Evolutionary conservation across 2,113 vertebrate species (phyloP).

Genomic region (Sinocyclocheilus grahami): DNA sequence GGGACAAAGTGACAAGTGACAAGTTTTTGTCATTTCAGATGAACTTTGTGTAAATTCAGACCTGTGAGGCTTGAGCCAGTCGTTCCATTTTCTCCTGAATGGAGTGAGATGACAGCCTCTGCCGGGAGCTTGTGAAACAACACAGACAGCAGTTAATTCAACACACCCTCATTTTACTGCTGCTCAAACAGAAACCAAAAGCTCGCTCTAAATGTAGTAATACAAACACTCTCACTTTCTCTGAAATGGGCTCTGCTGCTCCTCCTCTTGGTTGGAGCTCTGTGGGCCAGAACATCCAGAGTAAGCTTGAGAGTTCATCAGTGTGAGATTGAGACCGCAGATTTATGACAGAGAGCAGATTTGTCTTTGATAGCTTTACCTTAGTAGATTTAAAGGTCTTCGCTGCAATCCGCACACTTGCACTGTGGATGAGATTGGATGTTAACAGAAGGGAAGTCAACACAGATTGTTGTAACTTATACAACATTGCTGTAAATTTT

Average conservation of each 20-base stretch:
- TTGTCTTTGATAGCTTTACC: conserved; percentile 51
- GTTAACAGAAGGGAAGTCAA: not conserved
- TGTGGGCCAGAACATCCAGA: conserved; percentile 36
- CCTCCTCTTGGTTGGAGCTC: conserved; percentile 66
- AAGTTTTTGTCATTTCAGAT: not conserved
- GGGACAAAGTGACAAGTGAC: not conserved
- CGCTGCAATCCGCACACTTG: conserved; percentile 69
- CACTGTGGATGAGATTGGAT: conserved; percentile 60
- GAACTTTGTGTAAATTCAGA: conserved; percentile 53
- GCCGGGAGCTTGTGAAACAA: conserved; percentile 71
- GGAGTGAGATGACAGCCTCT: conserved; percentile 81
- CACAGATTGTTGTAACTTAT: not conserved
- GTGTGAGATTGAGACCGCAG: too few relatives aligned
- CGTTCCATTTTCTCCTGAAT: conserved; percentile 88
- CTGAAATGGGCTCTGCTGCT: conserved; percentile 67
- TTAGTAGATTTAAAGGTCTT: conserved; percentile 66
- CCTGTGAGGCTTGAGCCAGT: conserved; percentile 87
- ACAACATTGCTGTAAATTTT: too few relatives aligned
- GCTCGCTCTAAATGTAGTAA: not conserved
- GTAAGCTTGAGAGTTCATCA: not conserved
- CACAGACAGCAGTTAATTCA: not conserved
- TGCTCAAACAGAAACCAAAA: not conserved
- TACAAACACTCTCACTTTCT: conserved; percentile 70
- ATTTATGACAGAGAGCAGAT: too few relatives aligned
- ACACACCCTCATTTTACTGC: not conserved